phyloP scores from a whole-genome alignment of 2,888 invertebrate genomes.

The Xanthorhoe designata region DNA sequence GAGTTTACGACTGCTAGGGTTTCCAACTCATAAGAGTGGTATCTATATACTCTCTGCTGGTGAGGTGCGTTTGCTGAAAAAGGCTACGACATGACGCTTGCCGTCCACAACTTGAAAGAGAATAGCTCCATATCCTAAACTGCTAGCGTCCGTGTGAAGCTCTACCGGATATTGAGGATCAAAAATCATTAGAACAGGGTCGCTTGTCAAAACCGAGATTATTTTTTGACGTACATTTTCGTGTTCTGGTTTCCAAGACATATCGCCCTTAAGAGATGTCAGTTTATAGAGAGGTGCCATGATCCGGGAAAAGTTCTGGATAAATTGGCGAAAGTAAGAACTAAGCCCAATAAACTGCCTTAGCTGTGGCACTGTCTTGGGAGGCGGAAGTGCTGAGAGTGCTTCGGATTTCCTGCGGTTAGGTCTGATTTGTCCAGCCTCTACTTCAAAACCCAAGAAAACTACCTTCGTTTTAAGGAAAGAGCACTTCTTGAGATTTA shows the following conservation, averaged over 20 bases:
- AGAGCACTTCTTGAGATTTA: conserved; percentile 44
- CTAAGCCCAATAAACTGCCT: conserved; percentile 46
- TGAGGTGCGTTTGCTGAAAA: conserved; percentile 41
- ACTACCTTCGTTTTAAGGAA: conserved; percentile 40
- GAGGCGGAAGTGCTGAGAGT: conserved; percentile 33
- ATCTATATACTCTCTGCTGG: conserved; percentile 29
- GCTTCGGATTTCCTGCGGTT: conserved; percentile 43
- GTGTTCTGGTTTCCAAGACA: conserved; percentile 39
- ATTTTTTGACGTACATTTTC: conserved; percentile 39
- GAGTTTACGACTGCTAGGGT: conserved; percentile 45
- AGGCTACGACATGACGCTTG: conserved; percentile 25
- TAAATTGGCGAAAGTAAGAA: conserved; percentile 43
- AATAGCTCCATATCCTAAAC: conserved; percentile 42
- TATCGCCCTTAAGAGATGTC: conserved; percentile 28
- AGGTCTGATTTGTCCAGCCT: conserved; percentile 38
- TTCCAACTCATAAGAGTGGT: no score
- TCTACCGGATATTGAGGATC: conserved; percentile 35
- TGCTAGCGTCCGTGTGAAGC: conserved; percentile 46
- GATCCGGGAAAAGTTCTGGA: conserved; percentile 29
- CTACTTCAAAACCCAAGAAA: conserved; percentile 38
- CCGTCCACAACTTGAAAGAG: conserved; percentile 32
- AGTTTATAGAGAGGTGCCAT: conserved; percentile 43
- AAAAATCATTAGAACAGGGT: conserved; percentile 42
- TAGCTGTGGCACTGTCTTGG: conserved; percentile 18
- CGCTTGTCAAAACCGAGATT: conserved; percentile 32